Conservation (phyloP, 2,113 vertebrate species). For the Promerops cafer region DNA sequence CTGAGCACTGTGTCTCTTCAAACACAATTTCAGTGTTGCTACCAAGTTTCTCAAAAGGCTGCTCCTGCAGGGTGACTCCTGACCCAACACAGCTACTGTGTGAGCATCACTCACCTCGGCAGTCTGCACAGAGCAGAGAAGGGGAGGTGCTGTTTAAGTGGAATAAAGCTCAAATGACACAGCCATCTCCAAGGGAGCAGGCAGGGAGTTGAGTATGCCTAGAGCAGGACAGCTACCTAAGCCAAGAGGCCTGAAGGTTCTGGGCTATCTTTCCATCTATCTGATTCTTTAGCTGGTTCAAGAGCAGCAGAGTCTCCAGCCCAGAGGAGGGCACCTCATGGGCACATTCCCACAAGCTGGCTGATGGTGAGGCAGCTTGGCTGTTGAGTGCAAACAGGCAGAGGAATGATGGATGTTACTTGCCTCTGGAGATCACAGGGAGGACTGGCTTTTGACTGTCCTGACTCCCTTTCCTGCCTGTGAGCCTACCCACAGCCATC, state of each 20-base stretch:
- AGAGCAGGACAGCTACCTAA: neutral
- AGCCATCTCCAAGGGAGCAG: fast-evolving
- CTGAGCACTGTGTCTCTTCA: neutral
- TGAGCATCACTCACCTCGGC: neutral
- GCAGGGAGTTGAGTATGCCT: neutral
- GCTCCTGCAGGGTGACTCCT: neutral
- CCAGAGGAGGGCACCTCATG: fast-evolving
- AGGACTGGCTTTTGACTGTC: neutral
- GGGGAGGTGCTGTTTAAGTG: neutral
- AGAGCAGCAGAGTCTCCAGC: neutral
- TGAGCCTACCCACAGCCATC: neutral
- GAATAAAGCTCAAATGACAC: neutral
- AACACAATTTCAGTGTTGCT: neutral
- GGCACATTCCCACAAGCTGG: neutral
- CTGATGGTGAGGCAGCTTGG: neutral
- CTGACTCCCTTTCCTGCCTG: neutral
- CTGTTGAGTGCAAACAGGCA: neutral
- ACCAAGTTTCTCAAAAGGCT: neutral
- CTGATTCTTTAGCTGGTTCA: fast-evolving
- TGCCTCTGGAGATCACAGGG: neutral
- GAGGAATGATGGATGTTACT: neutral
- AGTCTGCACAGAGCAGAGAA: neutral
- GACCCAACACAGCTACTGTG: fast-evolving
- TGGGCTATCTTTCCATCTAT: neutral
- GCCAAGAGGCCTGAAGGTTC: neutral